Conservation (phyloP, 2,888 invertebrate species). For the Aethes cnicana region DNA sequence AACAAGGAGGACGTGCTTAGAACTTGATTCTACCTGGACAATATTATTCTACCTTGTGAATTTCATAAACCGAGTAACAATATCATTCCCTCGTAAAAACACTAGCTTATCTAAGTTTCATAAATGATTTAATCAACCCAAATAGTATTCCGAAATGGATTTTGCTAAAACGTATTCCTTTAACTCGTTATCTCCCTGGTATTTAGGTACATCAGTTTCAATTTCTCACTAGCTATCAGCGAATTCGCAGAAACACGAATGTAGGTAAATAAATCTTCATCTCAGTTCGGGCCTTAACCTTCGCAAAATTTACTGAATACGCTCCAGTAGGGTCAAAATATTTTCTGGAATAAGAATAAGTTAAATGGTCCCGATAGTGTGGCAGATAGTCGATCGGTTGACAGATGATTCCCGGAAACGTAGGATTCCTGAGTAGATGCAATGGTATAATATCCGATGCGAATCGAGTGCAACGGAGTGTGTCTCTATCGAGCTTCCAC, state of each 20-base stretch:
- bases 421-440: slow-evolving; percentile 1
- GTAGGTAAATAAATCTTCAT: slow-evolving; percentile 12
- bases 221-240: slow-evolving; percentile 3
- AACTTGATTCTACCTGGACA: slow-evolving; percentile 26
- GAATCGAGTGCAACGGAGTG: slow-evolving; percentile 3
- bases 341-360: too few species aligned
- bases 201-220: neutral
- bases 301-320: slow-evolving; percentile 16
- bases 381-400: slow-evolving; percentile 2
- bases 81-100: too few species aligned
- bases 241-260: slow-evolving; percentile 1
- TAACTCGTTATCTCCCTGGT: neutral
- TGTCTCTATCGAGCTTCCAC: neutral
- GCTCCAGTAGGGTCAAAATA: too few species aligned
- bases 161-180: too few species aligned
- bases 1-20: slow-evolving; percentile 29
- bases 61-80: too few species aligned
- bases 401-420: slow-evolving; percentile 9
- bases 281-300: neutral
- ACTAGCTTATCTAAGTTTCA: too few species aligned
- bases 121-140: too few species aligned
- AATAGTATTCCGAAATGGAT: too few species aligned
- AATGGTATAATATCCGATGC: slow-evolving; percentile 7
- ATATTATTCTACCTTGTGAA: neutral
- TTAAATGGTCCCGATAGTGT: too few species aligned